These are phyloP conservation scores for Bombus consobrinus DNA, from an alignment of 1,140 invertebrate genomes.

Conservation along the genomic window DNA sequence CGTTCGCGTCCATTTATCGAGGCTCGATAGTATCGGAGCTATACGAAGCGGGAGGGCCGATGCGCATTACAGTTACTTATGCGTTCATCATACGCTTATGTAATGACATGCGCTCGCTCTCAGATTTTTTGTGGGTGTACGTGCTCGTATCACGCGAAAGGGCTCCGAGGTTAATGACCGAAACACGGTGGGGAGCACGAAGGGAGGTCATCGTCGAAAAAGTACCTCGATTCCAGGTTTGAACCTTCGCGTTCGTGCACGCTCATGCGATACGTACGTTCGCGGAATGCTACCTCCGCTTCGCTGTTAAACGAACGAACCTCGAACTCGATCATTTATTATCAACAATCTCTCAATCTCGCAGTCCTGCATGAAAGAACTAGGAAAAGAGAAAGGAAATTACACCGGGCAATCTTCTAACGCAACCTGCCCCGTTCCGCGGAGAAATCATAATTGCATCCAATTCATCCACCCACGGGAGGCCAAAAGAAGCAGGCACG, in stretches of 20 bases:
- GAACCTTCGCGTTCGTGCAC: neutral
- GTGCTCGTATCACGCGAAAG: conserved; percentile 55
- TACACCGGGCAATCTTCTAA: neutral
- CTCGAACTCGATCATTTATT: neutral
- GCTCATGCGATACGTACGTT: neutral
- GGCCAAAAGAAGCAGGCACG: neutral
- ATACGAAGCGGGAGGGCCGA: neutral
- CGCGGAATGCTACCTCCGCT: neutral
- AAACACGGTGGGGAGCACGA: conserved; percentile 35
- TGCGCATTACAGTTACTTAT: conserved; percentile 52
- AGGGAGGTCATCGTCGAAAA: conserved; percentile 58
- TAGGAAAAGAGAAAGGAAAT: neutral
- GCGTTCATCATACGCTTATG: conserved; percentile 52
- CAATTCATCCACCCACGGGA: conserved; percentile 19
- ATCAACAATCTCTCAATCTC: neutral
- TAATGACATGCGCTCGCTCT: conserved; percentile 32
- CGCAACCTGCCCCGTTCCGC: neutral
- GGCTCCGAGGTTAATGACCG: conserved; percentile 61
- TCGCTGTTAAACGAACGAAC: neutral
- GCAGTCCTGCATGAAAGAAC: neutral
- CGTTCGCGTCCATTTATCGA: conserved; percentile 29
- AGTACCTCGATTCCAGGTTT: conserved; percentile 45
- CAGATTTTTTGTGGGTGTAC: conserved; percentile 43
- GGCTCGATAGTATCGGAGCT: conserved; percentile 10
- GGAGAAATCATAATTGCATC: neutral